These are phyloP conservation scores for Astatotilapia flaviijosephi DNA, from an alignment of 2,113 vertebrate species.

Conservation along the genomic window DNA sequence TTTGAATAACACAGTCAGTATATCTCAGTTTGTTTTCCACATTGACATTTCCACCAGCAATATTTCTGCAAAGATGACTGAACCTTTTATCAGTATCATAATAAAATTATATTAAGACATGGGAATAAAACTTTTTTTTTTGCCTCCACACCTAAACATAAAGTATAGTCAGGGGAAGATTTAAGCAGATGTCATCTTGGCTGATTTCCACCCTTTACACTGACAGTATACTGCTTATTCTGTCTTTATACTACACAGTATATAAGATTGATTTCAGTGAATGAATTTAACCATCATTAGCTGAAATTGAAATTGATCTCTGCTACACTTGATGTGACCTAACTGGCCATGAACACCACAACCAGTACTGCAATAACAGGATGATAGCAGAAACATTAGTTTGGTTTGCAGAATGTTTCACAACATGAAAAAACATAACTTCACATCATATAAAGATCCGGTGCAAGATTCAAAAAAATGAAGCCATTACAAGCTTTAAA, in stretches of 20 bases:
- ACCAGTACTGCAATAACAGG: neutral
- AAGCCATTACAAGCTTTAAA: neutral
- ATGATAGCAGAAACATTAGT: neutral
- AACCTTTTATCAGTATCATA: neutral
- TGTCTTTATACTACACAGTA: neutral
- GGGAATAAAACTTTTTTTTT: neutral
- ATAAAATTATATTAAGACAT: neutral
- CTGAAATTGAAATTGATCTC: neutral
- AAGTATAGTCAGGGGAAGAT: neutral
- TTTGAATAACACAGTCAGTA: neutral
- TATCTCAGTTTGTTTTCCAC: neutral
- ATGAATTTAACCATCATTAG: neutral
- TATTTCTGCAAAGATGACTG: neutral
- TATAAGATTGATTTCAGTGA: neutral
- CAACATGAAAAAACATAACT: neutral
- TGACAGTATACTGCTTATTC: neutral
- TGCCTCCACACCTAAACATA: neutral
- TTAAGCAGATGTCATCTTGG: neutral
- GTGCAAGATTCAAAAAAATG: neutral
- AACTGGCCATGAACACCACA: neutral
- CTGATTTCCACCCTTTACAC: neutral
- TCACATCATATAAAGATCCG: neutral
- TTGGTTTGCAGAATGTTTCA: neutral
- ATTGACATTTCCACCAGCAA: neutral
- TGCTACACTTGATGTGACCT: neutral